phyloP scores from a whole-genome alignment of 2,888 invertebrate species.

The Drosophila buzzatii region DNA sequence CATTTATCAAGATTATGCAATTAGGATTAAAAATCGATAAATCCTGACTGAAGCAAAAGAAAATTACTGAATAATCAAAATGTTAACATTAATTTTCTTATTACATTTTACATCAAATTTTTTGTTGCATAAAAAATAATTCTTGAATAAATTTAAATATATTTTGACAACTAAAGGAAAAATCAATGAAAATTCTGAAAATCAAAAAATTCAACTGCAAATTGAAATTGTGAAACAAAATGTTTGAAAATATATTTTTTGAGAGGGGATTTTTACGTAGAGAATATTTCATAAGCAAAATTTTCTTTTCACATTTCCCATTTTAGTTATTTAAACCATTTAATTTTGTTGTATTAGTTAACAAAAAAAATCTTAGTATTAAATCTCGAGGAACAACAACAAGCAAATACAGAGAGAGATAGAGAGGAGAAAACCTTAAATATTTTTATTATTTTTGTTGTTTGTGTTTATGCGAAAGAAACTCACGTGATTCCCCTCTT shows the following conservation, averaged over 20 bases:
- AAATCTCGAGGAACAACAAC: slow-evolving; percentile 48
- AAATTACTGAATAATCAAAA: not conserved
- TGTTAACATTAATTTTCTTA: not conserved
- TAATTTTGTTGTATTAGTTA: slow-evolving; percentile 13
- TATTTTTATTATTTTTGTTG: slow-evolving; percentile 73
- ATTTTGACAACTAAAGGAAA: slow-evolving; percentile 4
- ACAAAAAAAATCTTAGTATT: slow-evolving; percentile 60
- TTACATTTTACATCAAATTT: not conserved
- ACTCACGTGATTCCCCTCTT: slow-evolving; percentile 85
- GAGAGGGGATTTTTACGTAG: slow-evolving; percentile 83
- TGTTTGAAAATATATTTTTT: slow-evolving; percentile 71
- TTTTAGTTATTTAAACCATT: slow-evolving; percentile 45
- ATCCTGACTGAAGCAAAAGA: not conserved
- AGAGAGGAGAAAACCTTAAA: slow-evolving; percentile 50
- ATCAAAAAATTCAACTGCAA: not conserved
- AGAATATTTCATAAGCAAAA: slow-evolving; percentile 37
- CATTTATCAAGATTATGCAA: not conserved
- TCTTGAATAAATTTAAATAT: not conserved
- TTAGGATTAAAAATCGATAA: not conserved
- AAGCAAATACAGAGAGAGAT: not conserved
- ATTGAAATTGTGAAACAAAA: slow-evolving; percentile 41
- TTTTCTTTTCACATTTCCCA: slow-evolving; percentile 32
- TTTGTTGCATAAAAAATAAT: not conserved
- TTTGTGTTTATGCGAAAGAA: slow-evolving; percentile 78
- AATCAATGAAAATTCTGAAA: slow-evolving; percentile 10